Conservation (phyloP, 2,888 invertebrate genomes). For the Patella caerulea region DNA sequence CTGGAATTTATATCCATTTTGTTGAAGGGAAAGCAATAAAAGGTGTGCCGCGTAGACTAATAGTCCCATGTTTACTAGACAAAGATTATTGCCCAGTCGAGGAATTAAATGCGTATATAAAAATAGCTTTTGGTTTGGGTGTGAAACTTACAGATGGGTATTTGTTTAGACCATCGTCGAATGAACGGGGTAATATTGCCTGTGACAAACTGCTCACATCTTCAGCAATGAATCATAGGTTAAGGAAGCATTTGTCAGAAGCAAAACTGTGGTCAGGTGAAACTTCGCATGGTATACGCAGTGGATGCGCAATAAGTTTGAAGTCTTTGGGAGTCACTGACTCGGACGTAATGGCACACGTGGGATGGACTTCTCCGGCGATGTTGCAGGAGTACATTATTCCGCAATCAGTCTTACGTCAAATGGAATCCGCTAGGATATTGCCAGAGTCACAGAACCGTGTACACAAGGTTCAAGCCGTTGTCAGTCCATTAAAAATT, state of each 20-base stretch:
- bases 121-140: neutral
- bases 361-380: neutral
- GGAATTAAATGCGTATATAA: neutral
- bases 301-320: neutral
- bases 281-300: neutral
- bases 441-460: neutral
- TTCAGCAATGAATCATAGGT: neutral
- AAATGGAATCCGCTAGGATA: neutral
- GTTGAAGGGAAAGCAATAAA: neutral
- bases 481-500: neutral
- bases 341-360: neutral
- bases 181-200: neutral
- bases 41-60: neutral
- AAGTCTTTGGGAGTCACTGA: neutral
- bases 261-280: neutral
- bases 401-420: neutral
- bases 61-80: neutral
- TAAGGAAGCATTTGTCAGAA: neutral
- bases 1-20: neutral
- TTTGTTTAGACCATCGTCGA: neutral
- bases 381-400: neutral
- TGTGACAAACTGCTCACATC: neutral
- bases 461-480: neutral
- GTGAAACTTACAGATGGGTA: neutral
- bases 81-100: neutral